Evolutionary conservation across 2,888 invertebrate species (phyloP).

Genomic region (Oeneis ivallda): DNA sequence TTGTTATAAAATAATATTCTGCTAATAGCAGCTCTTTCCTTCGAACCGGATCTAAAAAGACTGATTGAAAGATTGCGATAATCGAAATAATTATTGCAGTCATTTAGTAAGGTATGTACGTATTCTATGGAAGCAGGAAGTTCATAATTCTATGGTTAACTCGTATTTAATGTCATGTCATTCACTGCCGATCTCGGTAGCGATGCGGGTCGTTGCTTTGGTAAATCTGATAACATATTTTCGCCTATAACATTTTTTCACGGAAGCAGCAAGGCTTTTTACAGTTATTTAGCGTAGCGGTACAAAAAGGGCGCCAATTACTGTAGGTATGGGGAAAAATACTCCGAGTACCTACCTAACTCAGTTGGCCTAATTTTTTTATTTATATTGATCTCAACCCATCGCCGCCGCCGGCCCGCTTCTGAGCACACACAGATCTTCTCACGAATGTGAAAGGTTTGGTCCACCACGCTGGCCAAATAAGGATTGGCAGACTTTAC

Average conservation of each 20-base stretch:
- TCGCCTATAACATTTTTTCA: conserved; percentile 55
- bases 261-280: conserved; percentile 44
- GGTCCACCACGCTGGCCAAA: too few relatives aligned
- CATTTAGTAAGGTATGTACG: neutral
- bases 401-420: too few relatives aligned
- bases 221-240: conserved; percentile 59
- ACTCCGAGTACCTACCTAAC: conserved; percentile 41
- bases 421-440: too few relatives aligned
- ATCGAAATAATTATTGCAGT: too few relatives aligned
- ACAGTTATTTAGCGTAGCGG: conserved; percentile 21
- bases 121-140: neutral
- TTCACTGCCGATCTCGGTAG: conserved; percentile 17
- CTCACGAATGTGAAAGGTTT: too few relatives aligned
- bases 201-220: conserved; percentile 50
- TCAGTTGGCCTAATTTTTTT: conserved; percentile 13
- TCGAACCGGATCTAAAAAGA: too few relatives aligned
- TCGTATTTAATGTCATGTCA: conserved; percentile 11
- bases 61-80: too few relatives aligned
- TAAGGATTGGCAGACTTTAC: too few relatives aligned
- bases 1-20: too few relatives aligned
- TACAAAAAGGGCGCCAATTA: conserved; percentile 44
- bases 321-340: conserved; percentile 21
- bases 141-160: neutral
- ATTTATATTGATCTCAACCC: too few relatives aligned
- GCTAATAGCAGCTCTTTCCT: too few relatives aligned